Conservation (phyloP, 1,140 invertebrate species). For the Drosophila watanabei region DNA sequence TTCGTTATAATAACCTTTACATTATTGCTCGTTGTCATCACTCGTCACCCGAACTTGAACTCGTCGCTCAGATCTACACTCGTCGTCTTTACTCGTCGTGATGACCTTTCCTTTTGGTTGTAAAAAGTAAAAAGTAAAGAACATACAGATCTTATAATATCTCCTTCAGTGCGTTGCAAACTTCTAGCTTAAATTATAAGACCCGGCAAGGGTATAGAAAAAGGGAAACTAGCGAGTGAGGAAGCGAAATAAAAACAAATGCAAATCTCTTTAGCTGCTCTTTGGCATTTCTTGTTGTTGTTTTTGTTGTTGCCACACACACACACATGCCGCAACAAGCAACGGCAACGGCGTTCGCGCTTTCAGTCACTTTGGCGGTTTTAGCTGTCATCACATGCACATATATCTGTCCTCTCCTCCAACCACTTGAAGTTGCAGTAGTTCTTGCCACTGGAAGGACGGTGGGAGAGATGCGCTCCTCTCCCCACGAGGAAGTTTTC, state of each 20-base stretch:
- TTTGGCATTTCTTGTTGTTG: slow-evolving; percentile 45
- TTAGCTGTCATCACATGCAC: slow-evolving; percentile 67
- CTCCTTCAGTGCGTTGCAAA: not conserved
- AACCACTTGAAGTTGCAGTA: slow-evolving; percentile 8
- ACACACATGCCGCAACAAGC: slow-evolving; percentile 54
- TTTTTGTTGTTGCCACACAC: slow-evolving; percentile 4
- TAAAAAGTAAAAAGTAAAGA: no score
- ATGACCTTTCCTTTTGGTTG: not conserved
- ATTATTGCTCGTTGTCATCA: not conserved
- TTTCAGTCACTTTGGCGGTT: slow-evolving; percentile 79
- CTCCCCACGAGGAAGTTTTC: slow-evolving; percentile 10
- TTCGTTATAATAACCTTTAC: no score
- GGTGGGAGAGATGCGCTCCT: not conserved
- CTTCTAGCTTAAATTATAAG: not conserved
- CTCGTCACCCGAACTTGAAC: not conserved
- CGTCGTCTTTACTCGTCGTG: not conserved
- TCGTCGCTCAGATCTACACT: not conserved
- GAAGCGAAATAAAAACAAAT: slow-evolving; percentile 42
- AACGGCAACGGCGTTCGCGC: slow-evolving; percentile 41
- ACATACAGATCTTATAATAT: not conserved
- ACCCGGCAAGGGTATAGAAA: not conserved
- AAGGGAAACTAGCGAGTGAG: slow-evolving; percentile 5
- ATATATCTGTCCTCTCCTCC: slow-evolving; percentile 8
- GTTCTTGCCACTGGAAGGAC: slow-evolving; percentile 10
- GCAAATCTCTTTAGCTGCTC: slow-evolving; percentile 78